Base-by-base conservation (phyloP, 2,888 invertebrate species). In the Sipunculus nudus region DNA sequence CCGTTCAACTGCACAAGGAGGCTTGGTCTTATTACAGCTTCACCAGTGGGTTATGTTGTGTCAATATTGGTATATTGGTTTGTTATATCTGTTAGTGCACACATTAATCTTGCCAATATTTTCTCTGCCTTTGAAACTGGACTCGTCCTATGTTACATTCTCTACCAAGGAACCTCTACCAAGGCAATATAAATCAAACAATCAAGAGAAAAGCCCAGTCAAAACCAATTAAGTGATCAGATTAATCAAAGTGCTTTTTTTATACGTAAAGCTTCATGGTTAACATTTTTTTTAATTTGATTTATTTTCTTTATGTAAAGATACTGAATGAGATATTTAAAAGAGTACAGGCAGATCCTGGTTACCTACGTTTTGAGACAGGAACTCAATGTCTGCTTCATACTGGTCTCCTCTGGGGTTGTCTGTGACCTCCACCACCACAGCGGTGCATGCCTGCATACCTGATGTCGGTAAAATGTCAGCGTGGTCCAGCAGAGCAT, bases 391-490 rank as follows among this genome's bases (percentile, higher is more conserved):
- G 46, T 75, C 73, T 6, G 74, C 76, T 59, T 74, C 72, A 54
- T 68, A 77, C 32, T 62, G 45, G 38, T 59, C 46, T 35, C 57
- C 70, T n/a, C n/a, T 40, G 3, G 63, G 59, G 54, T 75, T 75
- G 29, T 68, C 48, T 2, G 65, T 53, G 3, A 76, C 68, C 56
- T 75, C 72, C 16, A 76, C 76, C 3, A 76, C 76, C 0, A 75
- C 76, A 8, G 77, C 75, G 3, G 77, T 77, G 58, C 77, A 77
- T 2, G 77, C 77, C 31, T 72, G 53, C 54, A 76, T 73, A 3
- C 77, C 75, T 1, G 77, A 77, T 1, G 77, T 77, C 2, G 77
- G 77, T 19, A 77, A 66, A 8, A 76, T 67, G 53, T 66, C 67
- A 2, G 66, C 61, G 28, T 75, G 73, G 50, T 75, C 74, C 28